Conservation (phyloP, 2,797 vertebrate genomes). For the Melanotaenia parkinsoni region DNA sequence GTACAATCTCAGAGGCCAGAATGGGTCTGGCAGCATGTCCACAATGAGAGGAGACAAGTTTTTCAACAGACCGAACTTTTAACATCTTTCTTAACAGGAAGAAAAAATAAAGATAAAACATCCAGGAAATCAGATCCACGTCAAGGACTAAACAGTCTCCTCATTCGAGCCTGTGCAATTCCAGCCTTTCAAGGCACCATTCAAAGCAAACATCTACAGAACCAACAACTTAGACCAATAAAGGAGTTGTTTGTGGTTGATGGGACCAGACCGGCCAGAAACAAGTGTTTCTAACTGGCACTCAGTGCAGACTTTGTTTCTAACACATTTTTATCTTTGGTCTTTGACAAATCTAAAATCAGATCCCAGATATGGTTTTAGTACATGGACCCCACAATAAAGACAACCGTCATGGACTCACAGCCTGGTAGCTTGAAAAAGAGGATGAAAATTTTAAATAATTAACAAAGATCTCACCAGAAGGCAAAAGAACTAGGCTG, state of each 20-base stretch:
- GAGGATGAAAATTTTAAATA: rapidly evolving
- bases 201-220: not conserved
- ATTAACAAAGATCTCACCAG: not conserved
- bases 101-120: not conserved
- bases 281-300: not conserved
- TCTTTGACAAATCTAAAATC: not conserved
- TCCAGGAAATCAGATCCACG: not conserved
- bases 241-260: not conserved
- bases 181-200: not conserved
- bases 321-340: not conserved
- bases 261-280: not conserved
- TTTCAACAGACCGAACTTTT: not conserved
- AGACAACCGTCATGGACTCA: not conserved
- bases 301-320: not conserved
- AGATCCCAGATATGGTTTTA: not conserved
- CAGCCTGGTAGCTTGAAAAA: conserved; percentile 9
- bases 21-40: conserved; percentile 6
- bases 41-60: not conserved
- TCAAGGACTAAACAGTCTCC: not conserved
- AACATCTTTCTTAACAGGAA: not conserved
- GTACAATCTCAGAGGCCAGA: conserved; percentile 33
- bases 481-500: not conserved
- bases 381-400: not conserved
- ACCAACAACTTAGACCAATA: not conserved
- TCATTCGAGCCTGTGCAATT: conserved; percentile 8